Evolutionary conservation across 2,888 invertebrate genomes (phyloP), one percentile per base, ranked within the genome.

Genomic region (Pterobdella sp.): DNA sequence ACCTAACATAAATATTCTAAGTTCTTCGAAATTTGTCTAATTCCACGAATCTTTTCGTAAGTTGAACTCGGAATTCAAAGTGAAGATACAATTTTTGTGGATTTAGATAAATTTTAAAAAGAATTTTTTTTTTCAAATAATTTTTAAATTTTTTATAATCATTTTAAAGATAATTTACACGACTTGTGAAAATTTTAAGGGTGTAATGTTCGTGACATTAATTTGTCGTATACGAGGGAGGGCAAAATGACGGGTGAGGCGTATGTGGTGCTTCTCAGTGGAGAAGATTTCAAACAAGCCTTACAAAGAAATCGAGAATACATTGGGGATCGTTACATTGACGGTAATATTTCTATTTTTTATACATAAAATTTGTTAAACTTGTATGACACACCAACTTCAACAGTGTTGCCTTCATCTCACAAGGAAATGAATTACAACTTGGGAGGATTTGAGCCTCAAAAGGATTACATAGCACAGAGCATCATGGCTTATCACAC

Each of bases 211-310:
- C 84, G 86, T 77, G 92, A 92, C 42, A 88, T 94, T 35, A 91
- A 93, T 79, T 88, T 93, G 85, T 92, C 92, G 0, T 89, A 90
- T 81, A 90, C 91, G 0, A 86, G 90, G 26, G 92, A 93, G 77
- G 93, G 93, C 0, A 85, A 93, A 56, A 92, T 93, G 0, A 92
- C 92, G 75, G 94, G 94, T 10, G 93, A 94, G 85, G 93, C 92
- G 65, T 94, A 91, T 81, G 90, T 94, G 26, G 92, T 93, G 83
- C 88, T 94, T 80, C 88, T 88, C 74, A 87, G 88, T 65, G 88
- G 89, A 73, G 88, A 89, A 37, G 93, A 93, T 85, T 87, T 92
- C n/a, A 89, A 90, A 65, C 86, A 87, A 76, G 93, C 92, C 3
- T 86, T 91, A 74, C 88, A 89, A 81, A 90, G 90, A 81, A 90